phyloP scores from a whole-genome alignment of 2,888 invertebrate genomes.

The Patella depressa region DNA sequence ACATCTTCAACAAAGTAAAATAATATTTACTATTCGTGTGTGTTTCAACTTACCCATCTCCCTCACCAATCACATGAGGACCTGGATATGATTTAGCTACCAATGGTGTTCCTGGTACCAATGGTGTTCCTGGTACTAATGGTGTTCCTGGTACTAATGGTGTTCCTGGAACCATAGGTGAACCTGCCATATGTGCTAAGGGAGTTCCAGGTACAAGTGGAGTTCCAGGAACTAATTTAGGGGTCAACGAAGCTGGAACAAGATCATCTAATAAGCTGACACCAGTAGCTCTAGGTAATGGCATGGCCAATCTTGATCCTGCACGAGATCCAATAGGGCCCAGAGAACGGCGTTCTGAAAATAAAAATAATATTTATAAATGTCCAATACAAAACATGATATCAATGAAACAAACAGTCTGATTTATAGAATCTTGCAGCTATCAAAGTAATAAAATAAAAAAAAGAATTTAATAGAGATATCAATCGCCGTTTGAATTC shows the following conservation, averaged over 20 bases:
- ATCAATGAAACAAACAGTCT: too few species aligned
- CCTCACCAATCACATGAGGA: neutral
- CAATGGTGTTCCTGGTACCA: neutral
- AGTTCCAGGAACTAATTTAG: neutral
- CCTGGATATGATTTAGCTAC: slow-evolving; percentile 17
- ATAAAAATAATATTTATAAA: neutral
- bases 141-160: neutral
- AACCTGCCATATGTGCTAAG: too few species aligned
- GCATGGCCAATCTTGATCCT: slow-evolving; percentile 59
- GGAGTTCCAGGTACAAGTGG: too few species aligned
- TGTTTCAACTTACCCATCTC: neutral
- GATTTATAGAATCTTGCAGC: too few species aligned
- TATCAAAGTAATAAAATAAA: too few species aligned
- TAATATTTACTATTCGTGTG: too few species aligned
- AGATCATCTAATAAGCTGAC: slow-evolving; percentile 65
- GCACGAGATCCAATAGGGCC: slow-evolving; percentile 35
- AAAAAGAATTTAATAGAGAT: too few species aligned
- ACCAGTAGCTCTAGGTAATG: slow-evolving; percentile 64
- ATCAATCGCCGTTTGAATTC: too few species aligned
- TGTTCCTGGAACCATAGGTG: neutral
- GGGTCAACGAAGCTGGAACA: slow-evolving; percentile 37
- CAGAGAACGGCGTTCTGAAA: neutral
- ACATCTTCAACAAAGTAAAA: too few species aligned
- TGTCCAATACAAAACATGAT: neutral
- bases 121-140: neutral